Percentiles rank a stretch among this genome's conserved stretches.
These are phyloP conservation scores for Acronicta aceris DNA, from an alignment of 2,888 invertebrate species.

Conservation along the genomic window DNA sequence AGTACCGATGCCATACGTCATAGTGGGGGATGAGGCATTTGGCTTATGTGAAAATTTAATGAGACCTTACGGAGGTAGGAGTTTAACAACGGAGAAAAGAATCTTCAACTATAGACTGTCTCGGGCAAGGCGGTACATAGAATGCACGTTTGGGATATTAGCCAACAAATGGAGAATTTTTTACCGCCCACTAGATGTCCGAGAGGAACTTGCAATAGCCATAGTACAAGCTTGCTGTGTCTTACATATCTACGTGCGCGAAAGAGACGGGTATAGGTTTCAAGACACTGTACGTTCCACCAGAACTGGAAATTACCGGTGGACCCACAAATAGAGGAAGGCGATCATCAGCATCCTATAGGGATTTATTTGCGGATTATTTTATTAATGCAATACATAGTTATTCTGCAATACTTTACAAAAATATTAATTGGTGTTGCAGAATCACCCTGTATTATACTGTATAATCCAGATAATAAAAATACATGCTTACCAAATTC, in stretches of 20 bases:
- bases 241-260: conserved; percentile 46
- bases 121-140: conserved; percentile 39
- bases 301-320: no score
- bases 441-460: no score
- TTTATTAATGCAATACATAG: no score
- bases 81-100: conserved; percentile 14
- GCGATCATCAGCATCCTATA: no score
- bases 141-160: conserved; percentile 37
- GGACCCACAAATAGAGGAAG: no score
- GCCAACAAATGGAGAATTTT: conserved; percentile 52
- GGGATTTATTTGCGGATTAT: no score
- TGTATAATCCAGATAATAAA: no score
- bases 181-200: conserved; percentile 46
- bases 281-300: conserved; percentile 29
- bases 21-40: neutral
- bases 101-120: conserved; percentile 32
- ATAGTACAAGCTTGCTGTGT: conserved; percentile 30
- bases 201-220: conserved; percentile 38
- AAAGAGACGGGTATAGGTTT: conserved; percentile 49
- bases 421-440: no score
- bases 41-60: neutral
- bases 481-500: no score
- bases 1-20: neutral
- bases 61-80: neutral
- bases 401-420: no score